Percentiles rank a stretch among this genome's conserved stretches.
phyloP scores from a whole-genome alignment of 2,113 vertebrate species.

The Sus scrofa region DNA sequence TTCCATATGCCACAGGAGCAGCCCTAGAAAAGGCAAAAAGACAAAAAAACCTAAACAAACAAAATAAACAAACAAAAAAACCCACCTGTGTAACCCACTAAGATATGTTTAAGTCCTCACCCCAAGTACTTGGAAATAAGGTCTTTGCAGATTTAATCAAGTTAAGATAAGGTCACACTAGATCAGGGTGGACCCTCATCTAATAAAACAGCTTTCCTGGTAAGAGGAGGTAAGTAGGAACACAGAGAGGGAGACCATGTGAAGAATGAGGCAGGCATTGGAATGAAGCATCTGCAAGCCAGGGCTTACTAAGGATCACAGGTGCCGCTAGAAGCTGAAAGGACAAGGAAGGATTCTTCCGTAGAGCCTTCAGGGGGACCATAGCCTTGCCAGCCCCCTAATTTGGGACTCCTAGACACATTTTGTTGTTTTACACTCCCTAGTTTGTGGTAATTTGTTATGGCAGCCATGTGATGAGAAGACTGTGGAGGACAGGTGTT shows the following conservation, averaged over 20 bases:
- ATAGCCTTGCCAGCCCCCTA: background rate
- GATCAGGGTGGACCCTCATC: background rate
- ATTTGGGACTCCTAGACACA: background rate
- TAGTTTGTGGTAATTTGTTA: background rate
- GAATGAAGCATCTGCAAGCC: rapidly evolving
- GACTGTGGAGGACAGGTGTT: rapidly evolving
- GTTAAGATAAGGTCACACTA: background rate
- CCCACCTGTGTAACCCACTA: background rate
- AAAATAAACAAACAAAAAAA: too few relatives aligned
- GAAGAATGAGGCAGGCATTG: background rate
- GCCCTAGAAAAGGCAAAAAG: too few relatives aligned
- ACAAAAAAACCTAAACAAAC: too few relatives aligned
- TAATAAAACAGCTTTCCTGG: background rate
- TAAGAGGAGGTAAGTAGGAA: background rate
- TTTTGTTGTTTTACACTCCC: background rate
- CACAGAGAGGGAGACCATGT: background rate
- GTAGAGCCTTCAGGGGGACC: too few relatives aligned
- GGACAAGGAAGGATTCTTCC: background rate
- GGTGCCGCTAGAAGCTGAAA: background rate
- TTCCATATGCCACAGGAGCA: too few relatives aligned
- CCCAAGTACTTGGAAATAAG: background rate
- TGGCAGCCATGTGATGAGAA: background rate
- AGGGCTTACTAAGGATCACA: rapidly evolving
- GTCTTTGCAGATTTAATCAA: background rate
- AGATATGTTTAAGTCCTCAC: background rate